Base-by-base conservation (phyloP, 2,113 vertebrate species). In the Takifugu flavidus region DNA sequence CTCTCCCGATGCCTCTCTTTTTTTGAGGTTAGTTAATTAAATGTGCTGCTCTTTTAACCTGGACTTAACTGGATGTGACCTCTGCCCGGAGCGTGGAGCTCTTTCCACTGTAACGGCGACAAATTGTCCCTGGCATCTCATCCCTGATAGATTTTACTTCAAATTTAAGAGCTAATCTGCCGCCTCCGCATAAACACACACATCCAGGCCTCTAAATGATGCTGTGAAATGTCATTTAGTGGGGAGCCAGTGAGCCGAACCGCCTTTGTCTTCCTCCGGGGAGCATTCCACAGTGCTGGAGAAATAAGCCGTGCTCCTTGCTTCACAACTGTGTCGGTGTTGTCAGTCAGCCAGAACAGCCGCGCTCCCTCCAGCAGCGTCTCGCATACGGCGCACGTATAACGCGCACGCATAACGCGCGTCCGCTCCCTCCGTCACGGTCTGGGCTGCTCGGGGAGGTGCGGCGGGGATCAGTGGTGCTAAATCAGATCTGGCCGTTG, bases 261-360 rank as follows among this genome's bases (percentile, higher is more conserved):
- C 3, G 15, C 67, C 68, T 64, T 59, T 54, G 75, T 58, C 59
- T 54, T 56, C 58, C 75, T 60, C 74, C 11, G 1, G 79, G 66
- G 55, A 67, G 70, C 72, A 65, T 78, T 85, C 77, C 77, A 26
- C 62, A 44, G 72, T 54, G 44, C 46, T 71, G 72, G 61, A 76
- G 74, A 86, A 82, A 78, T 80, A 77, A 83, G 85, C 77, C 49
- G 26, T 67, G 64, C 51, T 59, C 14, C 25, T 65, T 62, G 69
- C 72, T 87, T 87, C 79, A 86, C 53, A 54, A 72, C 57, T n/a
- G 59, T 79, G 76, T 88, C 86, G 82, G 77, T 78, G 70, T 81
- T 82, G 86, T 84, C 79, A 71, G 73, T 3, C 20, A 42, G 82
- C 80, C 84, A 84, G 76, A 46, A 65, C 53, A 74, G 31, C 72